Base-by-base conservation (phyloP, 1,140 invertebrate genomes). In the Trichonephila inaurata region DNA sequence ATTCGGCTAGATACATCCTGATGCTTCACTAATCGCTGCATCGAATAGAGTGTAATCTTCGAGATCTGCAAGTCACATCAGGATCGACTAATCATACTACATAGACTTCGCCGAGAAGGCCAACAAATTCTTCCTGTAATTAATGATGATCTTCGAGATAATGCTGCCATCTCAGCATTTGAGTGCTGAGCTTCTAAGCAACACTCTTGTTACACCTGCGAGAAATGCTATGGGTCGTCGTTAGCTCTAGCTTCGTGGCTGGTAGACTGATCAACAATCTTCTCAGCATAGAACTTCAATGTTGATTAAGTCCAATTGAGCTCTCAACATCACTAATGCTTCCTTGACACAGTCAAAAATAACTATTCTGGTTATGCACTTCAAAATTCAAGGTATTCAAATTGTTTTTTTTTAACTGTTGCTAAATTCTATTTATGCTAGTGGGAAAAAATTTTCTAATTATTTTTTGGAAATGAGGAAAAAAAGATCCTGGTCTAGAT, bases 1-100 rank as follows among this genome's bases (percentile, higher is more conserved):
- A 93, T 89, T 44, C 87, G 92, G 69, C 85, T 93, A 93, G 92
- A 93, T 87, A 81, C 85, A 64, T 64, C 92, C 86, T 81, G 92
- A 77, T 93, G 85, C 92, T 89, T 88, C 91, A 60, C 24, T 87
- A 87, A 92, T 28, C 24, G 16, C 66, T 66, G n/a, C 58, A 28
- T 24, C 69, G 28, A 72, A 72, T 77, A 18, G 72, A 44, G 64
- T 44, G n/a, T 33, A 85, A 87, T 24, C 91, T 44, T 28, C 33
- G 24, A 83, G 81, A 87, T 72, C 91, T 92, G 44, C 91, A 72
- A 83, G 60, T 69, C 91, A 40, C 61, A 62, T 87, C 91, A 64
- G 81, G 82, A 92, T 69, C 89, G 24, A 82, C 90, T 83, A 44
- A 81, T 66, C 24, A 24, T 19, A 77, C 72, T 77, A 14, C 62